Evolutionary conservation across 2,888 invertebrate species (phyloP), one percentile per base, ranked within the genome.

Genomic region (Polyommatus iphigenia): DNA sequence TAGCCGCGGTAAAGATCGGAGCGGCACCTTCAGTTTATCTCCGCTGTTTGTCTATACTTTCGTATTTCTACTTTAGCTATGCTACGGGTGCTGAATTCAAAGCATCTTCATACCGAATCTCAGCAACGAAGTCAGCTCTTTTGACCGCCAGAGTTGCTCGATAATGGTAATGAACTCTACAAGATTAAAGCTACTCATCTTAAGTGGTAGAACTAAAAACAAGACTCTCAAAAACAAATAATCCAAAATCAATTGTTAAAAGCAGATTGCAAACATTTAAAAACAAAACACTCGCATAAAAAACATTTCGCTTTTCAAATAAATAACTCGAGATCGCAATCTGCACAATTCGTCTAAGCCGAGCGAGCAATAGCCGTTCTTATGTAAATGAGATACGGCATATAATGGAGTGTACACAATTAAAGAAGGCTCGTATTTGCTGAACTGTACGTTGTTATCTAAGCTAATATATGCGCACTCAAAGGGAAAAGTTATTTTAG

Each of bases 381-480:
- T 81, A 80, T 81, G 73, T 29, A 32, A 72, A 80, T 81, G 79
- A 80, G 79, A 81, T 83, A 82, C 80, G 81, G 81, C 78, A 81
- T 79, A 79, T 80, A 81, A 81, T 79, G 18, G 41, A 32, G 24
- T 41, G 46, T 46, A 67, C 8, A 73, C 36, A 54, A 73, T 71
- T 36, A 29, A 13, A 77, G 54, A 20, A 67, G 67, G 0, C 32
- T 54, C 32, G 54, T 77, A 77, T 71, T 77, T 32, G 77, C 54
- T 50, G 36, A 46, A 50, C 71, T 57, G 57, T 71, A 50, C 72
- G 80, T 73, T 79, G 81, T 82, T 82, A 84, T 84, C 84, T 80
- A 62, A 71, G 67, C 79, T 85, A 77, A 77, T 72, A 80, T 84
- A 85, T 85, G 84, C 83, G 84, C 82, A 80, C 81, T 81, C 82